Conservation (phyloP, 2,888 invertebrate genomes). For the Drosophila recens region DNA sequence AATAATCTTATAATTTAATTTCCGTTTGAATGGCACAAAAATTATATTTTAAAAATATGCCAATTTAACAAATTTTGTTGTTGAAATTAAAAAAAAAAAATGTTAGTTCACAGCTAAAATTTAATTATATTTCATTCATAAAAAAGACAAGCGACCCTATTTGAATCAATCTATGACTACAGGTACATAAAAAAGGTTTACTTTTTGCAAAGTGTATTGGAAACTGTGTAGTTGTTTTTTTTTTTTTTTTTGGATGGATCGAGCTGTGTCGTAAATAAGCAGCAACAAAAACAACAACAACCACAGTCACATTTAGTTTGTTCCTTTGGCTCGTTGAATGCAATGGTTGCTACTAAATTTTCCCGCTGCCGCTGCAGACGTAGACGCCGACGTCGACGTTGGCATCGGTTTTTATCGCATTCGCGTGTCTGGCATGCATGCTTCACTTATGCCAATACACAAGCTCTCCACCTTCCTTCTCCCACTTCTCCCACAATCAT, state of each 20-base stretch:
- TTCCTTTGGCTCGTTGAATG: constrained; percentile 38
- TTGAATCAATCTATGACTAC: neutral
- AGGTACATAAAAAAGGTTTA: constrained; percentile 30
- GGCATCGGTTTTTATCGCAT: constrained; percentile 66
- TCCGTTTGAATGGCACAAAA: too few relatives aligned
- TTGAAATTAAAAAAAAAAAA: too few relatives aligned
- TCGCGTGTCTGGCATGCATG: constrained; percentile 77
- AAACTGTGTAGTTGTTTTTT: constrained; percentile 27
- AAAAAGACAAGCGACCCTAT: neutral
- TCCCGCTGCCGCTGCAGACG: neutral
- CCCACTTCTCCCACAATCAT: neutral
- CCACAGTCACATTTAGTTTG: constrained; percentile 26
- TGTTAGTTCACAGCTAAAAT: too few relatives aligned
- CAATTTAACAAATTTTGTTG: too few relatives aligned
- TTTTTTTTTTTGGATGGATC: constrained; percentile 6
- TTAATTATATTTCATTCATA: too few relatives aligned
- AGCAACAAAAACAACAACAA: constrained; percentile 26
- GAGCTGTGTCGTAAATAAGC: constrained; percentile 68
- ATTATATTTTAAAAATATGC: too few relatives aligned
- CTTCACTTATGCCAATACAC: constrained; percentile 64
- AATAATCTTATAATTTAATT: too few relatives aligned
- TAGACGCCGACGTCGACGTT: neutral
- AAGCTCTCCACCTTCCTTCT: neutral
- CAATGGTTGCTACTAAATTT: constrained; percentile 64
- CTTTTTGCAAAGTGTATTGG: constrained; percentile 57